Evolutionary conservation across 1,140 invertebrate genomes (phyloP), one percentile per base, ranked within the genome.

Genomic region (Anastrepha ludens): DNA sequence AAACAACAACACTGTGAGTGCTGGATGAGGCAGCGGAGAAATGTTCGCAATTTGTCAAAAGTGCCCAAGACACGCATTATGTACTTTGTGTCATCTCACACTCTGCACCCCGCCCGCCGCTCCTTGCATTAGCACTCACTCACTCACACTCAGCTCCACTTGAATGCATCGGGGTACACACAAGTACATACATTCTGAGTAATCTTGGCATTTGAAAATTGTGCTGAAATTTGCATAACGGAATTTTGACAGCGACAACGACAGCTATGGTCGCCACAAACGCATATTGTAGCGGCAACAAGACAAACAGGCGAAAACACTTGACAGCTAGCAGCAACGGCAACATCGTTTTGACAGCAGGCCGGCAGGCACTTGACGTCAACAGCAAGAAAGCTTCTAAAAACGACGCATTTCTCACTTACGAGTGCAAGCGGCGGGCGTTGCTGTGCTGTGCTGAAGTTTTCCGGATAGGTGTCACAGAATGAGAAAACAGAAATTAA

Each of bases 11-110:
- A 62, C 60, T 62, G 1, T 17, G 60, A 62, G 4, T 47, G 17
- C 62, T 87, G 86, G 67, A 39, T 87, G 47, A 55, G 62, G 60
- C 62, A 44, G 62, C 20, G 44, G 60, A 62, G 86, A 67, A 87
- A 67, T 67, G 44, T 60, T 64, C 15, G 86, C 86, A 67, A 87
- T 87, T 87, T 87, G 86, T 87, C 86, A 64, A 87, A 87, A 87
- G 86, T 87, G 86, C 86, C 86, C 59, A 87, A 87, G 62, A 87
- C 86, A 87, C 60, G 64, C 86, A 65, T 65, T 81, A 81, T 81
- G 74, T 81, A 81, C 74, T 81, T 81, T 81, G 20, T 81, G 74
- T 58, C 74, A 81, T 2, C 74, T 81, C 74, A 81, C 47, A 81
- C 74, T n/a, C 74, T n/a, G 17, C 74, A 55, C 7, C 8, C 74